Conservation (phyloP, 2,797 vertebrate genomes). For the Anabas testudineus region DNA sequence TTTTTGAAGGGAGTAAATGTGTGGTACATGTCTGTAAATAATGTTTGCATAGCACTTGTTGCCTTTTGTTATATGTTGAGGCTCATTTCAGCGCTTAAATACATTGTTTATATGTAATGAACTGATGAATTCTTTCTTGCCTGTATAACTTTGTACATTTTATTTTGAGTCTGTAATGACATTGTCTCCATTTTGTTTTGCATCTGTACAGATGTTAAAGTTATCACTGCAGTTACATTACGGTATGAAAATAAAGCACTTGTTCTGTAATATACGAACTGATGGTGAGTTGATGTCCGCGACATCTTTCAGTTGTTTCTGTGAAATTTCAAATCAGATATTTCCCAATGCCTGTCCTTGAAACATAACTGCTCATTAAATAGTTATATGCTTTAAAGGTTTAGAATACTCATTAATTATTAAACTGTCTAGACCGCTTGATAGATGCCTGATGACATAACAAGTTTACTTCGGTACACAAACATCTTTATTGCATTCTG, state of each 20-base stretch:
- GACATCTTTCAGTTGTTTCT: not conserved
- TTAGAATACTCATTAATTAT: slow-evolving; percentile 79
- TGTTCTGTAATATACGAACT: slow-evolving; percentile 82
- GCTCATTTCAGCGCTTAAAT: slow-evolving; percentile 89
- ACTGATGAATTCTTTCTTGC: slow-evolving; percentile 87
- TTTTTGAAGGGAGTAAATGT: slow-evolving; percentile 93
- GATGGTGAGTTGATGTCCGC: slow-evolving; percentile 15
- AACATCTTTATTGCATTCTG: slow-evolving; percentile 36
- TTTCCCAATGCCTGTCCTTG: slow-evolving; percentile 47
- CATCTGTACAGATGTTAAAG: slow-evolving; percentile 99
- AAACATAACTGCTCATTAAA: slow-evolving; percentile 76
- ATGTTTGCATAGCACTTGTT: slow-evolving; percentile 91
- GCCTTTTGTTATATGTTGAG: slow-evolving; percentile 87
- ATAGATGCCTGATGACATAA: slow-evolving; percentile 73
- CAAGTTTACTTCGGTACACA: slow-evolving; percentile 60
- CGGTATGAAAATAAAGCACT: slow-evolving; percentile 98
- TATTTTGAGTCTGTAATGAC: slow-evolving; percentile 89
- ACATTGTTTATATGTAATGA: slow-evolving; percentile 90
- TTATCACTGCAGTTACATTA: slow-evolving; percentile 96
- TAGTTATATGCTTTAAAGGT: slow-evolving; percentile 73
- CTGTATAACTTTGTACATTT: slow-evolving; percentile 94
- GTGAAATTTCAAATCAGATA: slow-evolving; percentile 22
- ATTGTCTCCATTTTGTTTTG: slow-evolving; percentile 83
- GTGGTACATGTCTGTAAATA: slow-evolving; percentile 91
- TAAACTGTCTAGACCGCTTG: slow-evolving; percentile 78